These are phyloP conservation scores for Suillia variegata DNA, from an alignment of 2,888 invertebrate genomes.

Conservation along the genomic window DNA sequence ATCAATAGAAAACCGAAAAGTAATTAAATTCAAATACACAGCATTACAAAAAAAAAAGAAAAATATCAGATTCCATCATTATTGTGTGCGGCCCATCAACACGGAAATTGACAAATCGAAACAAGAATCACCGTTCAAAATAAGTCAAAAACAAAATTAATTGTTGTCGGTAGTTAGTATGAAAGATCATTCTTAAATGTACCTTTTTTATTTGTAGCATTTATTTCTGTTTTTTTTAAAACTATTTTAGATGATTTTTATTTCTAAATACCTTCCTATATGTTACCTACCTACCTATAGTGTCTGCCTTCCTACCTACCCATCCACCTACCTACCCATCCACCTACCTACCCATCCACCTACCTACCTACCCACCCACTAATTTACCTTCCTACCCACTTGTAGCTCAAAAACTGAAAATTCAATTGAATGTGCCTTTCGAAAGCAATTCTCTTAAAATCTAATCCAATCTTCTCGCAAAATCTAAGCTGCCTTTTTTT, in stretches of 20 bases:
- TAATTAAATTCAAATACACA: no score
- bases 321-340: not conserved
- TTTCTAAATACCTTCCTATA: not conserved
- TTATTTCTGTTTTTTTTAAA: slow-evolving; percentile 1
- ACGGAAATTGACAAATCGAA: slow-evolving; percentile 26
- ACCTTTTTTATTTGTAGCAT: slow-evolving; percentile 26
- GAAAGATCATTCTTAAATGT: slow-evolving; percentile 25
- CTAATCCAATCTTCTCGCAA: no score
- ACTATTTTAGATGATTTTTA: slow-evolving; percentile 2
- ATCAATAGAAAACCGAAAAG: slow-evolving; percentile 12
- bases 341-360: not conserved
- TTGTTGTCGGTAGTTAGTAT: slow-evolving; percentile 43
- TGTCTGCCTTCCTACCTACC: not conserved
- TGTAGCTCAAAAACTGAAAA: no score
- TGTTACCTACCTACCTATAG: no score
- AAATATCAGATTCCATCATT: slow-evolving; percentile 62
- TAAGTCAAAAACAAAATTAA: slow-evolving; percentile 33
- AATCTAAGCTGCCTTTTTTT: no score
- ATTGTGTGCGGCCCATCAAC: slow-evolving; percentile 62
- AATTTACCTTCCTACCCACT: slow-evolving; percentile 4
- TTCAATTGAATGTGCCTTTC: no score
- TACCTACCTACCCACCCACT: slow-evolving; percentile 1
- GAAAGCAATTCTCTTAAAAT: no score
- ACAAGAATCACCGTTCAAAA: slow-evolving; percentile 26
- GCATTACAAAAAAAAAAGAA: slow-evolving; percentile 23